Evolutionary conservation across 2,888 invertebrate species (phyloP), one percentile per base, ranked within the genome.

Genomic region (Achlya flavicornis): DNA sequence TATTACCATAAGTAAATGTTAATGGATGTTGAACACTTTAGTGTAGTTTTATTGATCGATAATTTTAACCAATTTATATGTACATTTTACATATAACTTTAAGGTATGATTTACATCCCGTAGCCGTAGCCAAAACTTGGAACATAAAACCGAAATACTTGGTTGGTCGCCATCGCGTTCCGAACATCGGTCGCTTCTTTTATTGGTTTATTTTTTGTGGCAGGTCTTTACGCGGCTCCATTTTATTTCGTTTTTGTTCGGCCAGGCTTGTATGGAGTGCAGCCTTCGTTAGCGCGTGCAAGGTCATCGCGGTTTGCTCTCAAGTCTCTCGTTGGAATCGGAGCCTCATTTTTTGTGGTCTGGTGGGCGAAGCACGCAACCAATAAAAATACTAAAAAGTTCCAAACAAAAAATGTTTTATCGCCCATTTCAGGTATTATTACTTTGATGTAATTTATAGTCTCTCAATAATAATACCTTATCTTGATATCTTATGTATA

Each of bases 211-310:
- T 92, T 92, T 91, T 92, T 91, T 91, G 88, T 90, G 87, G 83
- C 90, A 88, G 85, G 88, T 90, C 89, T 91, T 90, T 86, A 87
- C 81, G 79, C 79, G 81, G 81, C 76, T 70, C 76, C 73, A 69
- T 78, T 81, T 87, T 88, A 81, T 86, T 87, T 86, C 83, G 84
- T 90, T 19, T 88, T 90, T 90, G 84, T 86, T 81, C 78, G 74
- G 74, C 78, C 82, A 83, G 83, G 87, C 88, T 85, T 88, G 85
- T 89, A 84, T 76, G 86, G 87, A 78, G 82, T 80, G 84, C 85
- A 91, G 91, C 91, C 92, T 92, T 92, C 92, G 90, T 91, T 91
- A 90, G 88, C 87, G 83, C 79, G 84, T 80, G 85, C 92, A 92
- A 92, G 92, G 92, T 91, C 91, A 91, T 74, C 75, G 72, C 75